Base-by-base conservation (phyloP, 2,113 vertebrate species). In the Planiliza haematocheilus region DNA sequence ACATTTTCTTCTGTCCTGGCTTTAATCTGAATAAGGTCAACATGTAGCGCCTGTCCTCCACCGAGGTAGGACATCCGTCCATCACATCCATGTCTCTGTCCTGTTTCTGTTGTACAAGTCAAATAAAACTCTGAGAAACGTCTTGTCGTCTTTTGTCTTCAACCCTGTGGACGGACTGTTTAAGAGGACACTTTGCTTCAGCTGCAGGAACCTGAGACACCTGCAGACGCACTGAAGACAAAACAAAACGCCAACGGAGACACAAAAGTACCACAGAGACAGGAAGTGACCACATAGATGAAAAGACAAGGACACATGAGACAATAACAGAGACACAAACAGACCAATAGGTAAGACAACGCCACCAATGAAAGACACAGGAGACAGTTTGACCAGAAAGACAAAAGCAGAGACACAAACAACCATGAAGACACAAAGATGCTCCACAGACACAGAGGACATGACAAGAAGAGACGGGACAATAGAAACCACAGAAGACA, bases 51-150 rank as follows among this genome's bases (percentile, higher is more conserved):
- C 24, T 2, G 24, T 30, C 24, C 24, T 30, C 3, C 3, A 14
- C 50, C 0, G 39, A n/a, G 49, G 11, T 10, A 20, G 24, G 20
- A 13, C 11, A 16, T 11, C 5, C 7, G 1, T 13, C 30, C 3
- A 12, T 18, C 8, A 13, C 34, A 30, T 43, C 50, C 0, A 0
- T 20, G 41, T 10, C 18, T 30, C 17, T 38, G 21, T 57, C 60
- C 43, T 62, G 52, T 74, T 57, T 56, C 42, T 73, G 60, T 64
- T 36, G 8, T 65, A 39, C 41, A 10, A n/a, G 43, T 37, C 11
- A 10, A 74, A 66, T 74, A 74, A 74, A 74, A 30, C 24, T 17
- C 48, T 65, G 48, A 38, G 11, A 16, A 52, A 24, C 8, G n/a
- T 38, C 38, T 50, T 13, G 21, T 17, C 9, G 34, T 53, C 7